Conservation (phyloP, 2,113 vertebrate species). For the Pseudopodoces humilis region DNA sequence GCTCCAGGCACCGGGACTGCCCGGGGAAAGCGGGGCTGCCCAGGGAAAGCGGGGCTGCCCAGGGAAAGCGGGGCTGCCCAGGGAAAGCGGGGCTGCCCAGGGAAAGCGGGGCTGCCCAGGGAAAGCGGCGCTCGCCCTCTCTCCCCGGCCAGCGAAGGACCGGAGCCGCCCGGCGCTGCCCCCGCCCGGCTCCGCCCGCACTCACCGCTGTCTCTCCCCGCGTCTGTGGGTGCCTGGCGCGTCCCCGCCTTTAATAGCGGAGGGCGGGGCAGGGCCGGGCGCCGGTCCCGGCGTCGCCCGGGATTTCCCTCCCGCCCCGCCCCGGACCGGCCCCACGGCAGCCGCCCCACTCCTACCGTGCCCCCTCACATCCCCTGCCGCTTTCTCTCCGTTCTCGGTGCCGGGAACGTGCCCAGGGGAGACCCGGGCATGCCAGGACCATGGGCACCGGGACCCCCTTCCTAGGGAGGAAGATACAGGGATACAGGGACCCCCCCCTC, state of each 20-base stretch:
- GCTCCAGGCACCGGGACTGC: neutral
- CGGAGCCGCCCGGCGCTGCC: neutral
- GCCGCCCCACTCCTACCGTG: too few species aligned
- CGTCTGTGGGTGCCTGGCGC: fast-evolving
- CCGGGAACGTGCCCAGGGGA: neutral
- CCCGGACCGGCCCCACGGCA: neutral
- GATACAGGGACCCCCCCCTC: too few species aligned
- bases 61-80: neutral
- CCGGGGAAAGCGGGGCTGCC: neutral
- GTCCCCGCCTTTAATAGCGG: fast-evolving
- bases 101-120: neutral
- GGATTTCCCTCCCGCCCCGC: neutral
- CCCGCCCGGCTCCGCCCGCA: neutral
- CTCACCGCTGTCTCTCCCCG: neutral
- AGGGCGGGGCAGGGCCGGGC: neutral
- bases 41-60: neutral
- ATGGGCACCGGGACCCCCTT: neutral
- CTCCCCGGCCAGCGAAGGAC: neutral
- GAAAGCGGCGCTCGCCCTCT: neutral
- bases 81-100: neutral
- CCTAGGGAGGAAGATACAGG: fast-evolving
- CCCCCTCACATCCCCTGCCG: fast-evolving
- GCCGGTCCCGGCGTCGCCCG: neutral
- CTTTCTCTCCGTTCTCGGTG: neutral
- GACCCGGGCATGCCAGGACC: too few species aligned